Base-by-base conservation (phyloP, 92 coral and sea anemone species). In the Hydrozoanthus gracilis region DNA sequence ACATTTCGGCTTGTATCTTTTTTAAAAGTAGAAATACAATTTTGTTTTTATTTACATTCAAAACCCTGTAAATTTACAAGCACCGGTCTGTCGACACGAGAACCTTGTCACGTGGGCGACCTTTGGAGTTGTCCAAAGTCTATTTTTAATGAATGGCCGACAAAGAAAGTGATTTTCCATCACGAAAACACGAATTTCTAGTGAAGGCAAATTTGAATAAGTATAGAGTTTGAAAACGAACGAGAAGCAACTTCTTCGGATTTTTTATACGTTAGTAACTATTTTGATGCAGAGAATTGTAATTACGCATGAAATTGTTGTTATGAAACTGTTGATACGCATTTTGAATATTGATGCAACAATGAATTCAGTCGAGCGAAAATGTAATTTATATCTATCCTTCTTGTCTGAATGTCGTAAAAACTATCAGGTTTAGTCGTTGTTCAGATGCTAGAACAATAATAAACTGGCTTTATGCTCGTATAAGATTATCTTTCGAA, bases 81-180 rank as follows among this genome's bases (percentile, higher is more conserved):
- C 39, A 27, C 39, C 39, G 39, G 39, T 27, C 44, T 35, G 44
- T 35, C 44, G 14, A 11, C 48, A 48, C 73, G 73, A 14, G 6
- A 68, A 4, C 44, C 27, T 27, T 27, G 8, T 6, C 73, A 68
- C 73, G 73, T 35, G 73, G 2, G 15, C 12, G 73, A 68, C 73
- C 73, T 68, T 68, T 68, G 73, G 73, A 68, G 27, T 48, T 14
- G 73, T 27, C 49, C 73, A 68, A 68, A 68, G 73, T 68, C 73
- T 68, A 35, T 39, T 68, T 68, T 68, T 16, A 66, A 14, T 66
- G 18, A 17, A 17, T 2, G 49, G 35, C 8, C 18, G 3, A 1
- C 8, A 6, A 45, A 66, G 11, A n/a, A 68, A 8, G 44, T 35
- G 14, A 7, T 35, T 27, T 27, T 27, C 0, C 46, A 27, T 68